Base-by-base conservation (phyloP, 2,113 vertebrate genomes). In the Orycteropus afer region DNA sequence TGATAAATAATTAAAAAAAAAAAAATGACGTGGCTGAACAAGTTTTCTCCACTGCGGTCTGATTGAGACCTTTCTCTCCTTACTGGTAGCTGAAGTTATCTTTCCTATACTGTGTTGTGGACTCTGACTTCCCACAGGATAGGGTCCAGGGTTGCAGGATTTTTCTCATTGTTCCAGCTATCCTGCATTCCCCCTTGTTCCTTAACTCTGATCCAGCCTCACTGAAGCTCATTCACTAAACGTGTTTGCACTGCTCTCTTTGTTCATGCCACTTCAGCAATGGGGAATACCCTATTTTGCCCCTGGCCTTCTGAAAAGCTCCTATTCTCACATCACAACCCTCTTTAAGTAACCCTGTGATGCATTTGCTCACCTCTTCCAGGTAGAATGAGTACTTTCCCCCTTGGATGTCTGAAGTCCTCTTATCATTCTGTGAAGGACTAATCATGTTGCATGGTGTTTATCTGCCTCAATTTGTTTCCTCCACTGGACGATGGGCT, bases 41-140 rank as follows among this genome's bases (percentile, higher is more conserved):
- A 8, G 32, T 32, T 32, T 86, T 86, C 9, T 65, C 69, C 5
- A 8, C 22, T 40, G 7, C 49, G 49, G 11, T 77, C 49, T 61
- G 57, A 13, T 6, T 18, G 42, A 15, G 22, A 7, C 6, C 0
- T 0, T 22, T 32, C 27, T 82, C 27, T 20, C 7, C 2, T 11
- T 10, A 34, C 7, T 1, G 11, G 55, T 9, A n/a, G 22, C n/a
- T n/a, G n/a, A n/a, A 76, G 23, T 5, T 5, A 4, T 14, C 12
- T 55, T 55, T 65, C 42, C 63, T 1, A 0, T 5, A 5, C 18
- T 42, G n/a, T 92, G 13, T 9, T 14, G 1, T 3, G 40, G 92
- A 27, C 15, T 57, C 34, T 65, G 34, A 3, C 40, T 47, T 61
- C 27, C 34, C 13, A 12, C 1, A 18, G 65, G 27, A 27, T 10